Evolutionary conservation across 2,113 vertebrate species (phyloP).

Genomic region (Nycticryphes semicollaris): DNA sequence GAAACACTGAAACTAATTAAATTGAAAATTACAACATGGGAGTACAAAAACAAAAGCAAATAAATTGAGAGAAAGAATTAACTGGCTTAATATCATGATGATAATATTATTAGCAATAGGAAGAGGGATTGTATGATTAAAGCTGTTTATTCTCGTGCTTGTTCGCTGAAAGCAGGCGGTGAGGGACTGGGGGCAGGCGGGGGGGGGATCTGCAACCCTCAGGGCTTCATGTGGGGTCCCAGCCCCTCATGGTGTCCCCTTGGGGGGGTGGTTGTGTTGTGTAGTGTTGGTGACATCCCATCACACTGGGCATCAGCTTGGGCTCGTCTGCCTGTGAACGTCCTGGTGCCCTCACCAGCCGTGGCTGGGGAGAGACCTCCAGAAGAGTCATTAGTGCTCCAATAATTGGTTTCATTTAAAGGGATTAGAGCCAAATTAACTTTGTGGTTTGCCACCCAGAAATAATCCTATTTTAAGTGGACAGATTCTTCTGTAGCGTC

Average conservation of each 20-base stretch:
- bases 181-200: fast-evolving
- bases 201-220: fast-evolving
- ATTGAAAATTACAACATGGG: conserved; percentile 72
- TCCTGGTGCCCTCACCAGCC: not conserved
- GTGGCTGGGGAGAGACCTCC: not conserved
- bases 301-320: fast-evolving
- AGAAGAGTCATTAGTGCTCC: conserved; percentile 55
- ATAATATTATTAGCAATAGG: conserved; percentile 63
- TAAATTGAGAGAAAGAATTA: conserved; percentile 62
- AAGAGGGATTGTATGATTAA: conserved; percentile 17
- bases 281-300: fast-evolving
- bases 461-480: conserved; percentile 67
- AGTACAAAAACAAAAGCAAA: conserved; percentile 57
- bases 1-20: conserved; percentile 75
- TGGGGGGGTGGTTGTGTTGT: fast-evolving
- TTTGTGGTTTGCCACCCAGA: conserved; percentile 68
- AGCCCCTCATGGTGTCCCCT: fast-evolving
- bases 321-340: not conserved
- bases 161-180: fast-evolving
- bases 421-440: conserved; percentile 72
- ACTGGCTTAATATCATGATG: conserved; percentile 64
- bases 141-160: conserved; percentile 15
- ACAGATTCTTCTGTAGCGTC: conserved; percentile 14
- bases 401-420: conserved; percentile 72
- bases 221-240: not conserved